These are phyloP conservation scores for Gadus chalcogrammus DNA, from an alignment of 2,113 vertebrate genomes.

Conservation along the genomic window DNA sequence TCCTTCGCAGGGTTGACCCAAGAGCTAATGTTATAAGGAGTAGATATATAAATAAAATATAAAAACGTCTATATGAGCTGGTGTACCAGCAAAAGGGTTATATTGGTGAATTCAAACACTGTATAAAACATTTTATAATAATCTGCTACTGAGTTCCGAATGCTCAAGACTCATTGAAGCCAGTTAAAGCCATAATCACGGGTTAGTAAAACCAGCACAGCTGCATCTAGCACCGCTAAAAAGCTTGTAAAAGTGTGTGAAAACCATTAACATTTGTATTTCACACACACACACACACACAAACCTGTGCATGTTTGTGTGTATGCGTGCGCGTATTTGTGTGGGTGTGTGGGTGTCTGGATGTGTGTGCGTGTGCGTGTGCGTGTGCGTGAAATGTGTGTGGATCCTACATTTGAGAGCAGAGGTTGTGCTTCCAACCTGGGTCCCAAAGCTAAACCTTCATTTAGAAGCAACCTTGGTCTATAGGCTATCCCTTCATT, in stretches of 20 bases:
- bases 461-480: too few species aligned
- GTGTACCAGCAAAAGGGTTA: constrained; percentile 13
- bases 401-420: too few species aligned
- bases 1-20: not conserved
- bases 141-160: constrained; percentile 57
- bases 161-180: constrained; percentile 54
- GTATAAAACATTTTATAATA: constrained; percentile 42
- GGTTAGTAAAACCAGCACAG: constrained; percentile 41
- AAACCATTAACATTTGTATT: not conserved
- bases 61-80: constrained; percentile 7
- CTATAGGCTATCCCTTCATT: too few species aligned
- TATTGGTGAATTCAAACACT: constrained; percentile 33
- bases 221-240: constrained; percentile 28
- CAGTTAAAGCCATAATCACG: constrained; percentile 59
- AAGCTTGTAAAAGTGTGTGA: constrained; percentile 19
- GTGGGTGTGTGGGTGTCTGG: too few species aligned
- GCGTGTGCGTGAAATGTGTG: too few species aligned
- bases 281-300: constrained; percentile 2
- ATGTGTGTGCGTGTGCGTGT: too few species aligned
- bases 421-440: too few species aligned
- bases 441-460: too few species aligned
- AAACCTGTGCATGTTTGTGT: not conserved
- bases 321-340: too few species aligned
- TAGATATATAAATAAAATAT: not conserved
- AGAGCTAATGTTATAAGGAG: not conserved